Conservation (phyloP, 2,797 vertebrate species). For the Scarus forsteni region DNA sequence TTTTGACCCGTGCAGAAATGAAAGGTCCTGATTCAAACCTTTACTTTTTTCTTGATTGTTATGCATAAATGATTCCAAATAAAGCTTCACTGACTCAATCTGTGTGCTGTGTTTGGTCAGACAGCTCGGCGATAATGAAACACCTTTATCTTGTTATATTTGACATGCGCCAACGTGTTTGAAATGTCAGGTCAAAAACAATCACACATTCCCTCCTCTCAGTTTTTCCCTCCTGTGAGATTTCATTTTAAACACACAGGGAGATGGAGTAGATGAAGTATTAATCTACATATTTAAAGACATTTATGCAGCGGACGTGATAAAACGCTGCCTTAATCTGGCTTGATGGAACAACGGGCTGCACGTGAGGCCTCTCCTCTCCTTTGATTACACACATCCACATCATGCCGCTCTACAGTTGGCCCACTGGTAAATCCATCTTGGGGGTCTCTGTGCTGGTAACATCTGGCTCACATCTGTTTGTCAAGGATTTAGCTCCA, state of each 20-base stretch:
- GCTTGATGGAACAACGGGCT: constrained; percentile 66
- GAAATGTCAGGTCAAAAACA: neutral
- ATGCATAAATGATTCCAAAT: constrained; percentile 55
- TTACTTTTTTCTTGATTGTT: constrained; percentile 32
- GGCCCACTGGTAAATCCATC: constrained; percentile 69
- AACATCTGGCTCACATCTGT: constrained; percentile 87
- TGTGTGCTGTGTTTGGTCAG: constrained; percentile 24
- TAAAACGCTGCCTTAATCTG: constrained; percentile 66
- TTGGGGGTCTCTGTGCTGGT: constrained; percentile 66
- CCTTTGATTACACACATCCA: constrained; percentile 74
- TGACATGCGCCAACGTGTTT: constrained; percentile 1
- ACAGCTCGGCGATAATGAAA: neutral
- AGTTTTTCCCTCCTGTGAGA: neutral
- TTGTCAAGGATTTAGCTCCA: constrained; percentile 81
- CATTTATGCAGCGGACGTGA: constrained; percentile 28
- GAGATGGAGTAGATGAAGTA: neutral
- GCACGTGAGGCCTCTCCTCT: constrained; percentile 54
- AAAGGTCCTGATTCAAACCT: constrained; percentile 24
- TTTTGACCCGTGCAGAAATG: constrained; percentile 12
- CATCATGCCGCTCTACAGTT: constrained; percentile 52
- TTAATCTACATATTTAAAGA: constrained; percentile 30
- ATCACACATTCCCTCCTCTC: neutral
- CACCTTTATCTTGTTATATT: neutral
- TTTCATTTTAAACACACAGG: constrained; percentile 5
- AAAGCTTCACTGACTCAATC: constrained; percentile 59